Conservation (phyloP, 2,113 vertebrate species). For the Ammodytes dubius region DNA sequence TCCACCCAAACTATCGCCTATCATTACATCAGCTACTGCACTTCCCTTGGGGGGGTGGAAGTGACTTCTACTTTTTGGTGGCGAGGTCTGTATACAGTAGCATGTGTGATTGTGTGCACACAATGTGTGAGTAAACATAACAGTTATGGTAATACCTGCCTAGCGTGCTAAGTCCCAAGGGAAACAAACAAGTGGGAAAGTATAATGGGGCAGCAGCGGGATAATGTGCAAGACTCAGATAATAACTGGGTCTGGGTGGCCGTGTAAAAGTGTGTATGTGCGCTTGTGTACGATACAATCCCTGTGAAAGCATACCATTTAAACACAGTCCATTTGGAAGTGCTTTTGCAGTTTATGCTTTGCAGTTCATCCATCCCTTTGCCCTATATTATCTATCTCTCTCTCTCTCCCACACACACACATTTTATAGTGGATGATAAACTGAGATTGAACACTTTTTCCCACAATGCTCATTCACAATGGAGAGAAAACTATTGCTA, state of each 20-base stretch:
- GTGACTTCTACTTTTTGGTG: constrained; percentile 24
- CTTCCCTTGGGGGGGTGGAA: constrained; percentile 27
- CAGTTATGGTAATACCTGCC: constrained; percentile 44
- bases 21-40: constrained; percentile 51
- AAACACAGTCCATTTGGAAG: constrained; percentile 33
- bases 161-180: constrained; percentile 39
- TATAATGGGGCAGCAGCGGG: constrained; percentile 50
- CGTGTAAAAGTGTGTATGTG: background rate
- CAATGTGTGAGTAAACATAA: constrained; percentile 15
- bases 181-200: constrained; percentile 63
- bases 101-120: background rate
- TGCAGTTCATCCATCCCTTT: constrained; percentile 17
- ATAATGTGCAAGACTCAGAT: constrained; percentile 61
- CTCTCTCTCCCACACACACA: background rate
- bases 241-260: constrained; percentile 63
- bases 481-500: constrained; percentile 19
- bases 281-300: background rate
- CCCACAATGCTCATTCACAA: constrained; percentile 15
- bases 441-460: constrained; percentile 42
- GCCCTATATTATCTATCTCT: background rate
- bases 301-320: constrained; percentile 28
- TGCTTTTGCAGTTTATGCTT: constrained; percentile 4
- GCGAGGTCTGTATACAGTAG: constrained; percentile 20
- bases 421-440: background rate
- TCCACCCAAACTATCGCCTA: constrained; percentile 54